phyloP scores from a whole-genome alignment of 2,797 vertebrate genomes.

The Linurgus olivaceus region DNA sequence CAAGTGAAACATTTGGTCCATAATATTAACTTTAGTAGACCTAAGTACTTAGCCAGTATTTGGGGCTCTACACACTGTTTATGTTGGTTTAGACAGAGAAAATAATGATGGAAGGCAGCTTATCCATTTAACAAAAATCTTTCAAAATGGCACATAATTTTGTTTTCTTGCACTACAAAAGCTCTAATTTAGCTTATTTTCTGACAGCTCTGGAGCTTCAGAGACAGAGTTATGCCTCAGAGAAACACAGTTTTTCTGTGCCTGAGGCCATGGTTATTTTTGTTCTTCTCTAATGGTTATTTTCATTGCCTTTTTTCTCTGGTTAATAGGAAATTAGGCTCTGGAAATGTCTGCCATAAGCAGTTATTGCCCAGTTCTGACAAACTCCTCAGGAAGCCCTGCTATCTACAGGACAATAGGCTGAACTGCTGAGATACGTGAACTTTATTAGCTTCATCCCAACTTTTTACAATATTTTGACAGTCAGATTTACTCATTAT shows the following conservation, averaged over 20 bases:
- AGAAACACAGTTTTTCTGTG: neutral
- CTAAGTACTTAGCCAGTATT: neutral
- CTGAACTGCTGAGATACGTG: neutral
- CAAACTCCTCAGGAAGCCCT: neutral
- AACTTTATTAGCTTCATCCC: neutral
- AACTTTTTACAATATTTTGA: neutral
- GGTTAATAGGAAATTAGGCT: neutral
- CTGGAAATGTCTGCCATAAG: neutral
- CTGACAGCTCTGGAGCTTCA: neutral
- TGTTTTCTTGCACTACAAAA: neutral
- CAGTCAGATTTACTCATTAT: neutral
- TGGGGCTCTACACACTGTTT: neutral
- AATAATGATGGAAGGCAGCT: neutral
- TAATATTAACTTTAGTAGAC: neutral
- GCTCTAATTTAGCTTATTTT: constrained; percentile 14
- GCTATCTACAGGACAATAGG: neutral
- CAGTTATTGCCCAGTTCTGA: neutral
- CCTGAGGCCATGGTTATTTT: neutral
- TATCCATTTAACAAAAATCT: neutral
- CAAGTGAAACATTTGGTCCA: neutral
- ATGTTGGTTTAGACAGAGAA: neutral
- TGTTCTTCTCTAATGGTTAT: neutral
- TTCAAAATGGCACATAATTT: neutral
- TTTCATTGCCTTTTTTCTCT: neutral
- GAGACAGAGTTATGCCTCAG: neutral